Evolutionary conservation across 2,797 vertebrate genomes (phyloP).

Genomic region (Margarornis squamiger): DNA sequence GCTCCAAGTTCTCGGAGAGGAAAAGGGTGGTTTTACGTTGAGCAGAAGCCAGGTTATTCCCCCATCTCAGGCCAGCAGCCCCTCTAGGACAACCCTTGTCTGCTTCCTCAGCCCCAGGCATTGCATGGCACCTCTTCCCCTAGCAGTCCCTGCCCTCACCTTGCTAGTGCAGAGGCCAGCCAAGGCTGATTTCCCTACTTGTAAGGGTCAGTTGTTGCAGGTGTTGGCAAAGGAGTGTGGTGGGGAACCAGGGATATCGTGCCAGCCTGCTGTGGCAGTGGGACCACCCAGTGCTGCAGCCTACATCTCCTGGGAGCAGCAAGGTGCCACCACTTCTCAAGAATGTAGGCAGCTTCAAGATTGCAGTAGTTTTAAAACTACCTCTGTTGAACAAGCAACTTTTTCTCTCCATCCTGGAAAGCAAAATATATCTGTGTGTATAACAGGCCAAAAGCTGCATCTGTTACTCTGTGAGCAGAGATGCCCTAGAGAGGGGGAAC

Average conservation of each 20-base stretch:
- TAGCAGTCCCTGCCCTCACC: rapidly evolving
- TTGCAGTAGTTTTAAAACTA: neutral
- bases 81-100: neutral
- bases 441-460: neutral
- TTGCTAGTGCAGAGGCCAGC: neutral
- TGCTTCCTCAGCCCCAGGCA: neutral
- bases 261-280: neutral
- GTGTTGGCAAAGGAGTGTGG: neutral
- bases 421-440: neutral
- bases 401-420: neutral
- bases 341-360: neutral
- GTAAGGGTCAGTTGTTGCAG: neutral
- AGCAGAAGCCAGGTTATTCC: neutral
- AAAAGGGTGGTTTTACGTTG: neutral
- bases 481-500: neutral
- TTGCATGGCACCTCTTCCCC: rapidly evolving
- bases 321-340: neutral
- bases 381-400: neutral
- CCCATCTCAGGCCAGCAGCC: neutral
- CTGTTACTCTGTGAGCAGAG: neutral
- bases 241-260: rapidly evolving
- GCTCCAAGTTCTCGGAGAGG: neutral
- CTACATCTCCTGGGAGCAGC: neutral
- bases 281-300: neutral
- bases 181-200: neutral